Percentiles rank a stretch among this genome's conserved stretches.
phyloP scores from a whole-genome alignment of 2,888 invertebrate species.

The Lutraria lutraria region DNA sequence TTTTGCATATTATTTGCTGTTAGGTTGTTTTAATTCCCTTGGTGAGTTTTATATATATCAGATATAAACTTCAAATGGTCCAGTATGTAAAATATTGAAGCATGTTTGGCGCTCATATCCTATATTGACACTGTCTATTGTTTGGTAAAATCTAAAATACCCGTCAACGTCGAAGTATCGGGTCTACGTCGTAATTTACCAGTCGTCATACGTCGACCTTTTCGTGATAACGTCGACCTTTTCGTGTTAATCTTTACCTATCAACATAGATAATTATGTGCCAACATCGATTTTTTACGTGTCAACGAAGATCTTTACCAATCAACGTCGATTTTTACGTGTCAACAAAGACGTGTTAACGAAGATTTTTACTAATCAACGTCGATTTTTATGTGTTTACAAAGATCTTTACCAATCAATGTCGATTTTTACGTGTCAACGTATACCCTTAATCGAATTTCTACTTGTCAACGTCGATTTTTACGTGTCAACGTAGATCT shows the following conservation, averaged over 20 bases:
- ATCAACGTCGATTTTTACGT: background rate
- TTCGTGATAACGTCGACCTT: background rate
- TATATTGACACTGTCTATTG: no score
- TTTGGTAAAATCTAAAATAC: background rate
- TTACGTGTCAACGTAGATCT: background rate
- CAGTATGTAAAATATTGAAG: no score
- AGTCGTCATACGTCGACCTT: background rate
- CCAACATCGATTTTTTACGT: background rate
- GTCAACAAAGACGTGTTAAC: background rate
- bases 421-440: background rate
- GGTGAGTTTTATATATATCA: no score
- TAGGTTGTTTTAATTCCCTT: no score
- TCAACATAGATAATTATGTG: background rate
- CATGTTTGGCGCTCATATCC: no score
- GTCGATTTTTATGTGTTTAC: background rate
- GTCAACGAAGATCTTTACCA: background rate
- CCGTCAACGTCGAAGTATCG: background rate
- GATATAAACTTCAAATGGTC: no score
- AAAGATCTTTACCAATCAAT: background rate
- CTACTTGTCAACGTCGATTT: background rate
- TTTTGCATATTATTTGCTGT: no score
- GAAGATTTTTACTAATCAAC: background rate
- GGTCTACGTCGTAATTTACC: no score
- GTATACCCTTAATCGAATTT: background rate
- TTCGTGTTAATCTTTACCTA: background rate